phyloP scores from a whole-genome alignment of 2,888 invertebrate species.

The Pseudolycoriella hygida region DNA sequence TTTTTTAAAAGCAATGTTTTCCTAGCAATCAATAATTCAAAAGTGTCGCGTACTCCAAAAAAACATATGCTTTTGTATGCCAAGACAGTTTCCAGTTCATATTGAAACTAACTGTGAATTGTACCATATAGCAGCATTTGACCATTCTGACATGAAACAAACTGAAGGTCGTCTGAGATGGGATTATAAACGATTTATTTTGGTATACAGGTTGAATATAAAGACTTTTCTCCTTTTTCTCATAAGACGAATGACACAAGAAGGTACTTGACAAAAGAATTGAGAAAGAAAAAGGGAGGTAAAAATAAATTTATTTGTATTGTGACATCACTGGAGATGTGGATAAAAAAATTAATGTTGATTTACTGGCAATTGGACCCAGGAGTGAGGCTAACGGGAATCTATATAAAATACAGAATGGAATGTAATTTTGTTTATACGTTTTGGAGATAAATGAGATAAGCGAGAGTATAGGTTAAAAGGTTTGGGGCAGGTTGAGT shows the following conservation, averaged over 20 bases:
- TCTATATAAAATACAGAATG: too few relatives aligned
- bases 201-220: conserved; percentile 6
- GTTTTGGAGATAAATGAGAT: too few relatives aligned
- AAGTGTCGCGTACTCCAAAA: neutral
- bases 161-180: conserved; percentile 9
- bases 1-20: too few relatives aligned
- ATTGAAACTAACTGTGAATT: conserved; percentile 4
- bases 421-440: too few relatives aligned
- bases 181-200: conserved; percentile 9
- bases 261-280: neutral
- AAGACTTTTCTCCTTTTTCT: conserved; percentile 1
- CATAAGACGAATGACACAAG: neutral
- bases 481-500: too few relatives aligned
- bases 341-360: conserved; percentile 7
- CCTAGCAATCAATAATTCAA: too few relatives aligned
- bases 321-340: neutral
- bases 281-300: neutral
- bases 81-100: conserved; percentile 6
- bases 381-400: conserved; percentile 4
- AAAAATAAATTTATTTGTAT: neutral
- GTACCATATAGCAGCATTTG: conserved; percentile 5
- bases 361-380: conserved; percentile 9
- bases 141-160: conserved; percentile 8
- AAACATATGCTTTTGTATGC: conserved; percentile 4
- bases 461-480: too few relatives aligned